Percentiles rank a stretch among this genome's conserved stretches.
These are phyloP conservation scores for Leptura quadrifasciata DNA, from an alignment of 2,888 invertebrate species.

Conservation along the genomic window DNA sequence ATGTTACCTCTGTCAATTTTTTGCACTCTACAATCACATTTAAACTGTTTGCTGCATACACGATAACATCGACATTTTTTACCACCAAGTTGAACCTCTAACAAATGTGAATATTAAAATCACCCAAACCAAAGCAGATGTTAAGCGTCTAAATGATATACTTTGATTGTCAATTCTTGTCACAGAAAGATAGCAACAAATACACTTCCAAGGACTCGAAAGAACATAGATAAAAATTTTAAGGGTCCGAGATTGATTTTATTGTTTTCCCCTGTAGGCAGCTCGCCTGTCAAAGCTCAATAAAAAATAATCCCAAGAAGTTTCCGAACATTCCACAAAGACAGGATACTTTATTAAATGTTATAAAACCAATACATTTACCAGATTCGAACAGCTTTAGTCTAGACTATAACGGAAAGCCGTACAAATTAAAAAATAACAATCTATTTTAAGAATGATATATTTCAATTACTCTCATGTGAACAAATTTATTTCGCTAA, in stretches of 20 bases:
- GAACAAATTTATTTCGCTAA: background rate
- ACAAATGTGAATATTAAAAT: too few species aligned
- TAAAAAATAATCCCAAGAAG: background rate
- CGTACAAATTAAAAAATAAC: background rate
- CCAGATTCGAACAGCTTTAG: background rate
- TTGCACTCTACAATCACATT: too few species aligned
- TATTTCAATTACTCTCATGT: background rate
- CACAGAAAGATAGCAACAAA: too few species aligned
- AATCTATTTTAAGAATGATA: background rate
- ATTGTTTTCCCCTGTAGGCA: background rate
- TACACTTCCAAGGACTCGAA: too few species aligned
- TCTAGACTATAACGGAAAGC: background rate
- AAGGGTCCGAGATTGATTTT: background rate
- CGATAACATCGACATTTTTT: too few species aligned
- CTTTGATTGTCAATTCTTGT: too few species aligned
- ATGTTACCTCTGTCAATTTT: too few species aligned
- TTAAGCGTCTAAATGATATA: too few species aligned
- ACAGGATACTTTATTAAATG: background rate
- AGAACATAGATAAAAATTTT: background rate
- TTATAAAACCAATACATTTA: background rate
- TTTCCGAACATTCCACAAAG: background rate
- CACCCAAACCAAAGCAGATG: too few species aligned
- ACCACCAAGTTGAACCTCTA: too few species aligned
- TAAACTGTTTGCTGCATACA: too few species aligned
- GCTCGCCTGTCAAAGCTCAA: background rate